Evolutionary conservation across 1,140 invertebrate species (phyloP).

Genomic region (Nymphalis io): DNA sequence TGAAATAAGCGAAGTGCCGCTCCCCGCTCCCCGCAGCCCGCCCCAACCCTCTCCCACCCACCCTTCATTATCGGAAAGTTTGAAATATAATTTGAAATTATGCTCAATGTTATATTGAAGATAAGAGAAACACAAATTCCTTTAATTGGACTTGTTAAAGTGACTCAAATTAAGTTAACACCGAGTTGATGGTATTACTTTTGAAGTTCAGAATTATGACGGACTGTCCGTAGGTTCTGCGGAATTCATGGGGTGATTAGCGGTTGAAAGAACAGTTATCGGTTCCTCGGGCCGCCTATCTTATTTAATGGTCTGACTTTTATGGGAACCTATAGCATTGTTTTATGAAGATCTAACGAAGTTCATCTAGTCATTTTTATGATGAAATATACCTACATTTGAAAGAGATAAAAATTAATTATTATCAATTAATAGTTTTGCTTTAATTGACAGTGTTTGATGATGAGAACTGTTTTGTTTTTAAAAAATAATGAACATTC

Average conservation of each 20-base stretch:
- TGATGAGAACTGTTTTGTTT: not conserved
- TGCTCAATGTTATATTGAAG: slow-evolving; percentile 81
- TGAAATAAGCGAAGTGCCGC: slow-evolving; percentile 78
- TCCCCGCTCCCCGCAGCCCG: slow-evolving; percentile 54
- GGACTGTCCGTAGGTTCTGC: slow-evolving; percentile 66
- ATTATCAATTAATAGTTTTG: not conserved
- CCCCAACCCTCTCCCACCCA: slow-evolving; percentile 62
- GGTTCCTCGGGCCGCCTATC: slow-evolving; percentile 41
- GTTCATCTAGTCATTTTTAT: slow-evolving; percentile 32
- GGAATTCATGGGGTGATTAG: slow-evolving; percentile 65
- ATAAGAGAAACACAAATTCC: slow-evolving; percentile 81
- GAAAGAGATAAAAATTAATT: not conserved
- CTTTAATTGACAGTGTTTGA: not conserved
- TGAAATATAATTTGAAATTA: slow-evolving; percentile 81
- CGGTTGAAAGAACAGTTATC: slow-evolving; percentile 64
- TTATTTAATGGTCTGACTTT: slow-evolving; percentile 35
- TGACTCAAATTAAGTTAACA: slow-evolving; percentile 81
- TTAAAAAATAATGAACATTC: not conserved
- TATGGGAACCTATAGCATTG: slow-evolving; percentile 54
- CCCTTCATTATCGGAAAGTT: slow-evolving; percentile 80
- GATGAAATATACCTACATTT: not conserved
- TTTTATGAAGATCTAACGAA: slow-evolving; percentile 48
- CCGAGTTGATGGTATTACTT: slow-evolving; percentile 80
- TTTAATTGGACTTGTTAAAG: slow-evolving; percentile 81
- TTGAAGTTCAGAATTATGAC: slow-evolving; percentile 76